phyloP scores from a whole-genome alignment of 2,888 invertebrate species.

The Globia sparganii region DNA sequence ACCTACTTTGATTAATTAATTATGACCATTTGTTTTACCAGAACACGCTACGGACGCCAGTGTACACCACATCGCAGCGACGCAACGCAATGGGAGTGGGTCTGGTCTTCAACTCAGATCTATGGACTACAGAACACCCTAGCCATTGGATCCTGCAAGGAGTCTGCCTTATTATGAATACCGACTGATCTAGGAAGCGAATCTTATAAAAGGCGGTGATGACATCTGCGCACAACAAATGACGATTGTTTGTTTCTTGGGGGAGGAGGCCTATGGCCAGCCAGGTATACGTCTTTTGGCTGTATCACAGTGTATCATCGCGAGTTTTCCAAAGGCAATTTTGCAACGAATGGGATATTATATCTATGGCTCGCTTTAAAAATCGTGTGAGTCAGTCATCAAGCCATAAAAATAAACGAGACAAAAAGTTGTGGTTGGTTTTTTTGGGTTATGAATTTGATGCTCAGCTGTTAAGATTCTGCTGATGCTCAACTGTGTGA shows the following conservation, averaged over 20 bases:
- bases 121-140: conserved; percentile 94
- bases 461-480: not conserved
- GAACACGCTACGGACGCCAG: conserved; percentile 96
- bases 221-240: not conserved
- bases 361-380: not conserved
- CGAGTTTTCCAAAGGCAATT: not conserved
- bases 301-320: not conserved
- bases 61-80: conserved; percentile 96
- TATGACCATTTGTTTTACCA: conserved; percentile 78
- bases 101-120: conserved; percentile 96
- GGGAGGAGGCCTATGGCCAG: not conserved
- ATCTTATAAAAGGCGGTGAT: not conserved
- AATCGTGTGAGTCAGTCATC: not conserved
- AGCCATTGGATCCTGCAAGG: conserved; percentile 98
- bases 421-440: not conserved
- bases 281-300: not conserved
- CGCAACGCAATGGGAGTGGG: conserved; percentile 98
- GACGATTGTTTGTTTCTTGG: not conserved
- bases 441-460: not conserved
- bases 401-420: not conserved
- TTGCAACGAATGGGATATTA: not conserved
- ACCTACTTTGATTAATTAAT: not conserved
- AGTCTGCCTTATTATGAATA: conserved; percentile 96
- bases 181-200: conserved; percentile 89
- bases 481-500: not conserved